A percentile compares a stretch with the other conserved stretches of the same genome.
phyloP scores from a whole-genome alignment of 2,113 vertebrate genomes.

The Arenaria interpres region DNA sequence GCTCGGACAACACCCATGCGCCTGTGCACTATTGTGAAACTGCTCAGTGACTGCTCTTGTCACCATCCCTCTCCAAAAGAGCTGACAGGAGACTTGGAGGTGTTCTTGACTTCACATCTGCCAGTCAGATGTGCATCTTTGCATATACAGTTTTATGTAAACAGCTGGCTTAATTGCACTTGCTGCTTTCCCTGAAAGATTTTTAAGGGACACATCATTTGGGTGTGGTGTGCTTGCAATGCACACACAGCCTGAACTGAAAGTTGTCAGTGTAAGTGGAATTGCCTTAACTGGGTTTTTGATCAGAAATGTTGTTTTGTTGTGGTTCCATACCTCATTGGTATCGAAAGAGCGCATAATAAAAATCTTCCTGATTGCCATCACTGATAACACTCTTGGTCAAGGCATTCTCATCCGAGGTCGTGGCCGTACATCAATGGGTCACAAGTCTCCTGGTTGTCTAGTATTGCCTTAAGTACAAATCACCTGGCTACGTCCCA shows the following conservation, averaged over 20 bases:
- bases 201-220: not conserved
- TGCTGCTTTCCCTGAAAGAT: not conserved
- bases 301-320: not conserved
- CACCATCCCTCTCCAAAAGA: not conserved
- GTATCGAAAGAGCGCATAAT: not conserved
- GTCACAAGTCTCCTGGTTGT: not conserved
- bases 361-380: not conserved
- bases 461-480: not conserved
- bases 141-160: not conserved
- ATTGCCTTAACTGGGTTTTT: not conserved
- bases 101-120: not conserved
- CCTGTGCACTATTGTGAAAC: slow-evolving; percentile 57
- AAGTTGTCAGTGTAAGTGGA: not conserved
- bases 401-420: not conserved
- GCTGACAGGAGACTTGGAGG: not conserved
- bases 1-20: slow-evolving; percentile 36
- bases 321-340: not conserved
- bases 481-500: not conserved
- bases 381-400: not conserved
- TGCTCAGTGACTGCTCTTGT: slow-evolving; percentile 41
- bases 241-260: not conserved
- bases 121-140: not conserved
- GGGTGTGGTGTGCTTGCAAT: not conserved
- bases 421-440: not conserved
- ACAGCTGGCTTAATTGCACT: slow-evolving; percentile 10